Conservation (phyloP, 2,888 invertebrate genomes). For the Escarpia spicata region DNA sequence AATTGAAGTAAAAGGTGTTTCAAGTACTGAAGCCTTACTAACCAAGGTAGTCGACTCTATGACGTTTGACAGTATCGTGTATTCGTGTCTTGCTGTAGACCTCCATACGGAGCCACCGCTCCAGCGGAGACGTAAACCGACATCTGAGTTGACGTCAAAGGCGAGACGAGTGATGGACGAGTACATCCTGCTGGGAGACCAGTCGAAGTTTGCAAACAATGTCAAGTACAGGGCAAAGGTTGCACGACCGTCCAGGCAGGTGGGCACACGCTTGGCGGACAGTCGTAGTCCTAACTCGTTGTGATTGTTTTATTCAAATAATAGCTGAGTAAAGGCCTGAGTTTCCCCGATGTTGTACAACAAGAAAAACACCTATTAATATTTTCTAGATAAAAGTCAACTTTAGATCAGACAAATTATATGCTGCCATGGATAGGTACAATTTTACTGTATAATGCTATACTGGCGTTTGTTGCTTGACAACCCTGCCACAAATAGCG, state of each 20-base stretch:
- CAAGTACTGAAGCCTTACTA: background rate
- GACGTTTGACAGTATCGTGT: background rate
- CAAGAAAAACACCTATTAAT: too few relatives aligned
- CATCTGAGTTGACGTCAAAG: constrained; percentile 34
- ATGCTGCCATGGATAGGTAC: too few relatives aligned
- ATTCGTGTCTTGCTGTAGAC: background rate
- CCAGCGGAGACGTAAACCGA: constrained; percentile 55
- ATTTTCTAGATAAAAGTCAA: too few relatives aligned
- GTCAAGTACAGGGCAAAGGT: constrained; percentile 50
- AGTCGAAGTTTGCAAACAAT: constrained; percentile 58
- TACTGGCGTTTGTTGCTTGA: too few relatives aligned
- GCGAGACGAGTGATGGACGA: constrained; percentile 42
- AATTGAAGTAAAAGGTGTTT: too few relatives aligned
- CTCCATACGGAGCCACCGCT: constrained; percentile 53
- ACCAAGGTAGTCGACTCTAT: background rate
- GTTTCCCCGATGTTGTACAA: too few relatives aligned
- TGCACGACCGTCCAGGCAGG: background rate
- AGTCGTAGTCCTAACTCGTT: too few relatives aligned
- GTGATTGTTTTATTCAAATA: too few relatives aligned
- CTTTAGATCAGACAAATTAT: too few relatives aligned
- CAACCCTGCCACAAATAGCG: too few relatives aligned
- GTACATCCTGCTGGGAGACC: constrained; percentile 58
- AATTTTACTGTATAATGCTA: too few relatives aligned
- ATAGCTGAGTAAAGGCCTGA: too few relatives aligned
- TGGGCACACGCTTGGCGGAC: background rate